Conservation (phyloP, 1,140 invertebrate species). For the Laupala kohalensis region DNA sequence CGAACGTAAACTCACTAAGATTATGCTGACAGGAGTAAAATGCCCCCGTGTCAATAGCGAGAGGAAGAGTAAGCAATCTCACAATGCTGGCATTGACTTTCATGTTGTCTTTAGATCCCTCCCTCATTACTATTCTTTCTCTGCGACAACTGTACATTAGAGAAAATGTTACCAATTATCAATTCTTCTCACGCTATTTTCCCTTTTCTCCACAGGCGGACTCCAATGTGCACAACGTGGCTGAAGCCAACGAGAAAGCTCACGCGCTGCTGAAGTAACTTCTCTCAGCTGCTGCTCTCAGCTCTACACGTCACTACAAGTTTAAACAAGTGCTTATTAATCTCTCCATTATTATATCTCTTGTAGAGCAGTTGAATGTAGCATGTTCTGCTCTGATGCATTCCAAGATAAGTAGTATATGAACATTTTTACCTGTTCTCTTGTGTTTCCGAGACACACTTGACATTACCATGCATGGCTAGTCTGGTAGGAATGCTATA, state of each 20-base stretch:
- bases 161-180: too few species aligned
- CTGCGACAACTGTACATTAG: too few species aligned
- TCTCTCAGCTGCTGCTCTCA: neutral
- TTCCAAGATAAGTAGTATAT: neutral
- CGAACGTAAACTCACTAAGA: too few species aligned
- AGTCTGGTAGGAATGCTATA: neutral
- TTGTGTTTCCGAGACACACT: neutral
- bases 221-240: constrained; percentile 23
- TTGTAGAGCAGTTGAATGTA: neutral
- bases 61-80: too few species aligned
- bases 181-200: too few species aligned
- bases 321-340: neutral
- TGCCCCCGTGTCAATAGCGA: too few species aligned
- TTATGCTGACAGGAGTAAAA: too few species aligned
- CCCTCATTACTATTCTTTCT: too few species aligned
- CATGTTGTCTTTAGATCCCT: too few species aligned
- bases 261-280: constrained; percentile 19
- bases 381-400: neutral
- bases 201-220: neutral
- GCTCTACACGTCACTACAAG: neutral
- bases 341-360: neutral
- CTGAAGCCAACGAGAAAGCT: constrained; percentile 23
- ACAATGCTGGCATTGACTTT: too few species aligned
- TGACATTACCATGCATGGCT: neutral
- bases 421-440: neutral